phyloP scores from a whole-genome alignment of 2,113 vertebrate genomes.

The Pampusana beccarii region DNA sequence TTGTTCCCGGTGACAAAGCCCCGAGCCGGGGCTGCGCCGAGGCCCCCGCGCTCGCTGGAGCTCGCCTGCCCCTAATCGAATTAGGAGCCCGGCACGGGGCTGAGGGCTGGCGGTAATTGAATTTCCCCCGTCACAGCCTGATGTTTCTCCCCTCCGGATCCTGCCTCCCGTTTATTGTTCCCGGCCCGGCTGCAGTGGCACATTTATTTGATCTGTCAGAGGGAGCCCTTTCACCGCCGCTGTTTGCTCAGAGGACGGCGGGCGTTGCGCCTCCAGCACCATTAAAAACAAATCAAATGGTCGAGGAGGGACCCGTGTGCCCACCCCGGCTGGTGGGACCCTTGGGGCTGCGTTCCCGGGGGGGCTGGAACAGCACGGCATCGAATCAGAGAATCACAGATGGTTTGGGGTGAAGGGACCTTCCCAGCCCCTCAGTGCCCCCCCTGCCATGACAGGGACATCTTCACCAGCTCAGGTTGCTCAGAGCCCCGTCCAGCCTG shows the following conservation, averaged over 20 bases:
- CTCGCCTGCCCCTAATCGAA: slow-evolving; percentile 37
- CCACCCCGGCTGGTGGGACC: neutral
- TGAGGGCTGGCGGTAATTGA: slow-evolving; percentile 51
- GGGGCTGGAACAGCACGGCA: neutral
- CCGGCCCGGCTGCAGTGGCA: neutral
- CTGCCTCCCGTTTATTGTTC: slow-evolving; percentile 45
- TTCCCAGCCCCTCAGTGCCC: no score
- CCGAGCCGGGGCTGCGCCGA: neutral
- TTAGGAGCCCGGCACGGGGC: slow-evolving; percentile 47
- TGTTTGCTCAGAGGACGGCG: neutral
- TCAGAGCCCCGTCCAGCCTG: no score
- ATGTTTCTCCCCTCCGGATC: slow-evolving; percentile 14
- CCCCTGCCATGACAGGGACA: no score
- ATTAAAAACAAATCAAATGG: neutral
- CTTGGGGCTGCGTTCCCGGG: accelerated
- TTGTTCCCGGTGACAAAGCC: neutral
- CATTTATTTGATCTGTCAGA: slow-evolving; percentile 55
- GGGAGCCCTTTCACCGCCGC: slow-evolving; percentile 28
- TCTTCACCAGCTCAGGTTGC: no score
- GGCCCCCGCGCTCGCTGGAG: neutral
- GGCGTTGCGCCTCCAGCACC: neutral
- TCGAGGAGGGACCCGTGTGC: neutral
- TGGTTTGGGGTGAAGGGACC: no score
- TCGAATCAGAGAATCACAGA: no score
- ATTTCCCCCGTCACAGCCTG: slow-evolving; percentile 58